Evolutionary conservation across 2,888 invertebrate genomes (phyloP).

Genomic region (Venustoraphidia nigricollis): DNA sequence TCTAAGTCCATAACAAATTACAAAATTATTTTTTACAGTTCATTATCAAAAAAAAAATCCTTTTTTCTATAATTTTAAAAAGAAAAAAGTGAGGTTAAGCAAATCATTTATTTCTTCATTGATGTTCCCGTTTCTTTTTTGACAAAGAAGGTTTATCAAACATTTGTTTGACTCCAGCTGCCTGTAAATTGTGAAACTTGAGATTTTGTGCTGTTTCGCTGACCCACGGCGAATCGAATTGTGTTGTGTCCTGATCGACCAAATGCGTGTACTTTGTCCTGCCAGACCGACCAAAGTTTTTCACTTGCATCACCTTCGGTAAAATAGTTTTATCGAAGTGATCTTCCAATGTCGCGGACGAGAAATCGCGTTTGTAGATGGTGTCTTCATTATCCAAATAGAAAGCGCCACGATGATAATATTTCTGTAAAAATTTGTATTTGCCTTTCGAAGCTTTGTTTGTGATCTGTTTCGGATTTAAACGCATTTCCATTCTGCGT

Average conservation of each 20-base stretch:
- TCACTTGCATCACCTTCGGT: slow-evolving; percentile 99
- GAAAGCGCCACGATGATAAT: slow-evolving; percentile 98
- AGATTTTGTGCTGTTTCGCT: slow-evolving; percentile 77
- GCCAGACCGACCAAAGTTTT: slow-evolving; percentile 97
- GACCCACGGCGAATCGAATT: slow-evolving; percentile 95
- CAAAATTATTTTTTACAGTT: too few relatives aligned
- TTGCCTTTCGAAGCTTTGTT: slow-evolving; percentile 95
- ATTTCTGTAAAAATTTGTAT: slow-evolving; percentile 99
- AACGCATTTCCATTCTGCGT: slow-evolving; percentile 68
- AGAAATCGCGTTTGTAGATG: slow-evolving; percentile 84
- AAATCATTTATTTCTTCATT: slow-evolving; percentile 3
- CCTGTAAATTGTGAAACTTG: slow-evolving; percentile 73
- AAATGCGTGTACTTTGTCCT: slow-evolving; percentile 98
- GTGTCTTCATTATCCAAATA: slow-evolving; percentile 89
- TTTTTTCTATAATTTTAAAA: too few relatives aligned
- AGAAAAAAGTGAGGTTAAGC: too few relatives aligned
- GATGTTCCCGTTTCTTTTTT: slow-evolving; percentile 27
- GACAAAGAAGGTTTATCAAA: slow-evolving; percentile 76
- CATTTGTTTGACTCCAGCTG: slow-evolving; percentile 84
- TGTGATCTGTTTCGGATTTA: slow-evolving; percentile 83
- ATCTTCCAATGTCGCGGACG: slow-evolving; percentile 93
- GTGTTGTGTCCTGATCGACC: slow-evolving; percentile 97
- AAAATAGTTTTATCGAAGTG: slow-evolving; percentile 98
- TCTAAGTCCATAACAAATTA: too few relatives aligned
- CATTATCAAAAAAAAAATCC: too few relatives aligned